Conservation (phyloP, 2,888 invertebrate genomes). For the Apodemia mormo region DNA sequence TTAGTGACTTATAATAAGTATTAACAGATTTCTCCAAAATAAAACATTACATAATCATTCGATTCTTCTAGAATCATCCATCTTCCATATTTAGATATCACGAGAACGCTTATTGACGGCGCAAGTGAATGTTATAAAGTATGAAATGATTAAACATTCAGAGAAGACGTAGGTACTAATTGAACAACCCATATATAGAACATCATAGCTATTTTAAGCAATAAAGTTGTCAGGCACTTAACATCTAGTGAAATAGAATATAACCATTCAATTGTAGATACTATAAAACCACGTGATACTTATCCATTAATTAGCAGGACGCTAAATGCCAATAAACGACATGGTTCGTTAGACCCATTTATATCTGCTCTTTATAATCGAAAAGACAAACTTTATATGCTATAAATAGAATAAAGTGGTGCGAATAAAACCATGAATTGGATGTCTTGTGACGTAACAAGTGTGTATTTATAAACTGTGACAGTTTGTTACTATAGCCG, state of each 20-base stretch:
- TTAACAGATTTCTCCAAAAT: too few species aligned
- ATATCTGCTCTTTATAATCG: slow-evolving; percentile 35
- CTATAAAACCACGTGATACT: slow-evolving; percentile 46
- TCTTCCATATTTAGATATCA: neutral
- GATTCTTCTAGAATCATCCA: neutral
- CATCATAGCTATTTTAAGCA: slow-evolving; percentile 2
- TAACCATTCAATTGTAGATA: slow-evolving; percentile 35
- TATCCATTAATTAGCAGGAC: slow-evolving; percentile 51
- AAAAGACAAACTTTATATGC: slow-evolving; percentile 66
- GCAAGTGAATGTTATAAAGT: slow-evolving; percentile 6
- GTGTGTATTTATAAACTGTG: slow-evolving; percentile 59
- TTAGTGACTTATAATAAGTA: too few species aligned
- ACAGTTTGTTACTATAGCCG: slow-evolving; percentile 25
- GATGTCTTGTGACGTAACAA: slow-evolving; percentile 64
- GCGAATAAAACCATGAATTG: slow-evolving; percentile 56
- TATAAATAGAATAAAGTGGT: slow-evolving; percentile 65
- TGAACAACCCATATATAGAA: neutral
- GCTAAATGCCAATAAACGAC: slow-evolving; percentile 56
- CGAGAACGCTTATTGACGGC: neutral
- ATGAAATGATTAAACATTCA: neutral
- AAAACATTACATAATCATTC: neutral
- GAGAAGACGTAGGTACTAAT: neutral
- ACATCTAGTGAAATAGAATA: slow-evolving; percentile 21
- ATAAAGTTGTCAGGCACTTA: neutral
- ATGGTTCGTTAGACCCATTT: slow-evolving; percentile 50